phyloP scores from a whole-genome alignment of 2,888 invertebrate genomes.

The Pristionchus japonicus region DNA sequence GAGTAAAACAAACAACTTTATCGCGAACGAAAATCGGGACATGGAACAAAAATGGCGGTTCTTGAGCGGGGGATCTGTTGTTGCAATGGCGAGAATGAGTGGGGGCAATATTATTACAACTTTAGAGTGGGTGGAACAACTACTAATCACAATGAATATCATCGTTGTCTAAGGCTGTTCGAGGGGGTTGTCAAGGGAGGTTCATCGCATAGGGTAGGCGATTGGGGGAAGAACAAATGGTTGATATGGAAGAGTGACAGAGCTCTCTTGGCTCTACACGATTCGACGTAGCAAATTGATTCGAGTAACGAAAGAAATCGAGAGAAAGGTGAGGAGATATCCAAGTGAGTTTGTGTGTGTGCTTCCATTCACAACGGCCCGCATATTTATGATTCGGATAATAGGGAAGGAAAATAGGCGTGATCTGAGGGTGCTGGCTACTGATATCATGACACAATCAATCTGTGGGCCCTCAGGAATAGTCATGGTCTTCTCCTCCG shows the following conservation, averaged over 20 bases:
- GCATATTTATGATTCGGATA: slow-evolving; percentile 34
- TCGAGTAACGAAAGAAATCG: slow-evolving; percentile 43
- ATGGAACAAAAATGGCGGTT: neutral
- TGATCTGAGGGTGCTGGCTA: slow-evolving; percentile 10
- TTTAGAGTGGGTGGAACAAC: neutral
- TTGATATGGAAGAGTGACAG: neutral
- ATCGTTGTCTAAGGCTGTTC: slow-evolving; percentile 31
- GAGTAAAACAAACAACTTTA: slow-evolving; percentile 31
- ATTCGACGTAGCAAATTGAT: neutral
- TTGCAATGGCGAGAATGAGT: slow-evolving; percentile 16
- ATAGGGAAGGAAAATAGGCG: slow-evolving; percentile 27
- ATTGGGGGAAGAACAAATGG: neutral
- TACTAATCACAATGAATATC: slow-evolving; percentile 24
- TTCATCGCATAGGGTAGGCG: neutral
- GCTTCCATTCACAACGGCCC: neutral
- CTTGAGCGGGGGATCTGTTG: slow-evolving; percentile 24
- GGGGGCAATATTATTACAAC: neutral
- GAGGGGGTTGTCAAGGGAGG: neutral
- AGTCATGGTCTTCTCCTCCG: slow-evolving; percentile 55
- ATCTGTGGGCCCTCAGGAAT: slow-evolving; percentile 6
- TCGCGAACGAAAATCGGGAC: neutral
- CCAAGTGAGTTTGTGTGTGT: slow-evolving; percentile 16
- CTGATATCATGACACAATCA: neutral
- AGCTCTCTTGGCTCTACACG: neutral
- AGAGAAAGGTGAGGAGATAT: slow-evolving; percentile 9